phyloP scores from a whole-genome alignment of 2,113 vertebrate species.

The Prunella fulvescens region DNA sequence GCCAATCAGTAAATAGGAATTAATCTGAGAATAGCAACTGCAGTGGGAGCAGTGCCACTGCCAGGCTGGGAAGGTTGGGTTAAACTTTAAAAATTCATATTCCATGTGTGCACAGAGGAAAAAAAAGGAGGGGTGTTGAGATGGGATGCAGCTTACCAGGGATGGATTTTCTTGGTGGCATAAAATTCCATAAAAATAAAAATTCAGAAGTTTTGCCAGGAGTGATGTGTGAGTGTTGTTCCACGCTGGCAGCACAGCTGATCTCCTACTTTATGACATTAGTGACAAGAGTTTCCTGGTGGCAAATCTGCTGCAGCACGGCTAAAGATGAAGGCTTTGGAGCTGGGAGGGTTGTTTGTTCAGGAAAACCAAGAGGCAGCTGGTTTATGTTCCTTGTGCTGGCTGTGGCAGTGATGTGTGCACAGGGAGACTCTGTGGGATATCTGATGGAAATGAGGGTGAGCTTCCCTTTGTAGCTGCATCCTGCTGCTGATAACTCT shows the following conservation, averaged over 20 bases:
- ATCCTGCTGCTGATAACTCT: not conserved
- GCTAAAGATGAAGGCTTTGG: not conserved
- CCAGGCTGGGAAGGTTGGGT: no score
- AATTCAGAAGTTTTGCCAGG: not conserved
- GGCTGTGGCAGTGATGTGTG: not conserved
- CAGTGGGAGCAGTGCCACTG: not conserved
- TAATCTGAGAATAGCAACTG: not conserved
- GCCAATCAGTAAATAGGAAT: not conserved
- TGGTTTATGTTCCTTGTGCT: not conserved
- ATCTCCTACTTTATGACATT: not conserved
- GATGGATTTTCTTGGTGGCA: not conserved
- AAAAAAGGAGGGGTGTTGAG: not conserved
- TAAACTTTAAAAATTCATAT: not conserved
- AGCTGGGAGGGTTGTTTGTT: not conserved
- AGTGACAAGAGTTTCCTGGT: not conserved
- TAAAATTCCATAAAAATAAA: not conserved
- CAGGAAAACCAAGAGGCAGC: not conserved
- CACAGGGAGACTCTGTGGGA: not conserved
- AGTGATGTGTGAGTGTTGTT: not conserved
- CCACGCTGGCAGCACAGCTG: not conserved
- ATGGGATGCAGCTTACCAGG: not conserved
- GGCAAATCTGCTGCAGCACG: not conserved
- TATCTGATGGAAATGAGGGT: not conserved
- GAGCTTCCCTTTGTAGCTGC: not conserved
- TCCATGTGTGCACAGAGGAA: not conserved